A percentile compares a stretch with the other conserved stretches of the same genome.
These are phyloP conservation scores for Xenops minutus DNA, from an alignment of 2,797 vertebrate species.

Conservation along the genomic window DNA sequence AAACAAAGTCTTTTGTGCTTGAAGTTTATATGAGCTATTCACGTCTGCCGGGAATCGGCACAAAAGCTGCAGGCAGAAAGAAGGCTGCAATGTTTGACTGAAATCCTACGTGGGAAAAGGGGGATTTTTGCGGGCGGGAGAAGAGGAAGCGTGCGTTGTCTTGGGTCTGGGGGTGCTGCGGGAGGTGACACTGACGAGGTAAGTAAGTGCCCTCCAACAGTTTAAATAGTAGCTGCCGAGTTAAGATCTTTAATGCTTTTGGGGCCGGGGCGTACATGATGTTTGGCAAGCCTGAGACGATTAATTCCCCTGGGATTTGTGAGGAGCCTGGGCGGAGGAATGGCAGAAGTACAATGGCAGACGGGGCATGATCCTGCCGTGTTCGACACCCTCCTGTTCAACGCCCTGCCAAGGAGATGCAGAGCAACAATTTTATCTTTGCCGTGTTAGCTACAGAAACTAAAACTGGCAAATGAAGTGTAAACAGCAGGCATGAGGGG, in stretches of 20 bases:
- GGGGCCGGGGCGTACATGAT: background rate
- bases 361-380: background rate
- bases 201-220: slow-evolving; percentile 55
- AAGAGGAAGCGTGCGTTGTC: slow-evolving; percentile 21
- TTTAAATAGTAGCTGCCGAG: slow-evolving; percentile 20
- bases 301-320: slow-evolving; percentile 17
- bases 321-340: slow-evolving; percentile 3
- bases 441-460: background rate
- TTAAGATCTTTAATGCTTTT: slow-evolving; percentile 34
- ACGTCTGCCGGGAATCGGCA: slow-evolving; percentile 82
- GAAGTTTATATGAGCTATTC: slow-evolving; percentile 85
- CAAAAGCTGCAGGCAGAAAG: slow-evolving; percentile 82
- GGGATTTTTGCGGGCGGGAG: slow-evolving; percentile 43
- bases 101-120: slow-evolving; percentile 54
- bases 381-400: slow-evolving; percentile 22
- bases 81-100: slow-evolving; percentile 74
- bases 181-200: slow-evolving; percentile 65
- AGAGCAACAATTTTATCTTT: background rate
- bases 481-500: slow-evolving; percentile 27
- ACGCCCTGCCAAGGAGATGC: background rate
- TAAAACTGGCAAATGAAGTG: slow-evolving; percentile 37
- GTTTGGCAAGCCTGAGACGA: slow-evolving; percentile 10
- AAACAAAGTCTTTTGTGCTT: slow-evolving; percentile 90
- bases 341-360: slow-evolving; percentile 44
- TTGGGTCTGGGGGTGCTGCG: slow-evolving; percentile 54